A percentile compares a stretch with the other conserved stretches of the same genome.
phyloP scores from a whole-genome alignment of 2,113 vertebrate genomes.

The Syngnathoides biaculeatus region DNA sequence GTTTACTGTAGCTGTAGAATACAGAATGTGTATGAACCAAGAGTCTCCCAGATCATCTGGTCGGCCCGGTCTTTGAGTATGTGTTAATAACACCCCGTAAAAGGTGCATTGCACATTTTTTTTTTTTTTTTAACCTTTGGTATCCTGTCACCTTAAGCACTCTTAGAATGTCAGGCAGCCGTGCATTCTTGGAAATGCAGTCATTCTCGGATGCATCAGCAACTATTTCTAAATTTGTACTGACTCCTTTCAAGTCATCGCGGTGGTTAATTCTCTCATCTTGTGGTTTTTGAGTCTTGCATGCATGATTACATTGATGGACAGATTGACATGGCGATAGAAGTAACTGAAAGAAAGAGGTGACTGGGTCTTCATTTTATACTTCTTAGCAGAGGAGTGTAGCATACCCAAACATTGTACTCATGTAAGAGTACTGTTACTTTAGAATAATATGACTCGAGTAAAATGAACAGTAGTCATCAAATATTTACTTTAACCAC shows the following conservation, averaged over 20 bases:
- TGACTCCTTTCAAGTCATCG: background rate
- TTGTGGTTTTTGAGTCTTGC: background rate
- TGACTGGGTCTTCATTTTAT: background rate
- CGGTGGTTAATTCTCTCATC: too few relatives aligned
- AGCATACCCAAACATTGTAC: too few relatives aligned
- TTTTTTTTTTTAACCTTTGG: constrained; percentile 15
- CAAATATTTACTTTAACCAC: too few relatives aligned
- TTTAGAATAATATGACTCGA: too few relatives aligned
- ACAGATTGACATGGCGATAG: background rate
- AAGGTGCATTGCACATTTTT: constrained; percentile 14
- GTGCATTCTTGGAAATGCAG: constrained; percentile 31
- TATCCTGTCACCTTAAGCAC: constrained; percentile 17
- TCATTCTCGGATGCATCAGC: constrained; percentile 7
- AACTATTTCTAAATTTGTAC: background rate
- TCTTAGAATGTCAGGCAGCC: constrained; percentile 3
- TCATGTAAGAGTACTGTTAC: too few relatives aligned
- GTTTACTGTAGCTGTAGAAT: too few relatives aligned
- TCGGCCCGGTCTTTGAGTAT: constrained; percentile 44
- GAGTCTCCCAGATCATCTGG: constrained; percentile 31
- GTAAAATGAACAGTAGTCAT: too few relatives aligned
- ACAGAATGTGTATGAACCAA: background rate
- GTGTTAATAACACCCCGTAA: constrained; percentile 32
- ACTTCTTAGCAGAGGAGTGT: too few relatives aligned
- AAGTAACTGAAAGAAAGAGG: background rate
- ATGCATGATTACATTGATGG: background rate